Percentiles rank a stretch among this genome's conserved stretches.
phyloP scores from a whole-genome alignment of 2,888 invertebrate species.

The Brachycybe producta region DNA sequence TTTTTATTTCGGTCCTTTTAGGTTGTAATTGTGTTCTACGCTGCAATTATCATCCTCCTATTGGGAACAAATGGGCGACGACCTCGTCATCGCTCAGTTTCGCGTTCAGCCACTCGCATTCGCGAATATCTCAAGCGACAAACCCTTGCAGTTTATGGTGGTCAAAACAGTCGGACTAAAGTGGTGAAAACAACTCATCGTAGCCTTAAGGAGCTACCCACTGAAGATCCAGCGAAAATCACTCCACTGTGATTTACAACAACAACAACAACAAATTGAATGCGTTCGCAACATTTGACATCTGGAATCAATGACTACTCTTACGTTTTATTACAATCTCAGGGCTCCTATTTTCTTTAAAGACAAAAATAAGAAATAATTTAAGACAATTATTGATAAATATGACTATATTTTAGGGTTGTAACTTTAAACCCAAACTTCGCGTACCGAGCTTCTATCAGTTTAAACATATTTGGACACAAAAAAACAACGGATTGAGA shows the following conservation, averaged over 20 bases:
- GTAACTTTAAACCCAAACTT: too few species aligned
- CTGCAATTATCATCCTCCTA: slow-evolving; percentile 32
- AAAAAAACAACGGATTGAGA: too few species aligned
- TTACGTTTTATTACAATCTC: too few species aligned
- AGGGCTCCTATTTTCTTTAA: too few species aligned
- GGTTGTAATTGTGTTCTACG: slow-evolving; percentile 33
- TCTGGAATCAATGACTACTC: too few species aligned
- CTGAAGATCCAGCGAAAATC: slow-evolving; percentile 1
- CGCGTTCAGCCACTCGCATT: neutral
- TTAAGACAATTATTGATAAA: too few species aligned
- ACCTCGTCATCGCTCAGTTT: neutral
- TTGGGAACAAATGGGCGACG: slow-evolving; percentile 31
- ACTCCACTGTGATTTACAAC: neutral
- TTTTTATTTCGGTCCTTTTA: slow-evolving; percentile 18
- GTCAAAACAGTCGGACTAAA: slow-evolving; percentile 4
- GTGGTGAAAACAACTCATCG: slow-evolving; percentile 12
- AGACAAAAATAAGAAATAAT: too few species aligned
- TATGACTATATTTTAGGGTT: too few species aligned
- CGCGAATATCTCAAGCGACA: neutral
- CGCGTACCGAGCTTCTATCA: too few species aligned
- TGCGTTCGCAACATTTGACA: too few species aligned
- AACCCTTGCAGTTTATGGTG: slow-evolving; percentile 7
- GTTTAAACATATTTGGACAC: too few species aligned
- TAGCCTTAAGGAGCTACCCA: slow-evolving; percentile 7
- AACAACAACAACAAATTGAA: too few species aligned